Evolutionary conservation across 2,888 invertebrate species (phyloP), one percentile per base, ranked within the genome.

Genomic region (Tenthredo mesomela): DNA sequence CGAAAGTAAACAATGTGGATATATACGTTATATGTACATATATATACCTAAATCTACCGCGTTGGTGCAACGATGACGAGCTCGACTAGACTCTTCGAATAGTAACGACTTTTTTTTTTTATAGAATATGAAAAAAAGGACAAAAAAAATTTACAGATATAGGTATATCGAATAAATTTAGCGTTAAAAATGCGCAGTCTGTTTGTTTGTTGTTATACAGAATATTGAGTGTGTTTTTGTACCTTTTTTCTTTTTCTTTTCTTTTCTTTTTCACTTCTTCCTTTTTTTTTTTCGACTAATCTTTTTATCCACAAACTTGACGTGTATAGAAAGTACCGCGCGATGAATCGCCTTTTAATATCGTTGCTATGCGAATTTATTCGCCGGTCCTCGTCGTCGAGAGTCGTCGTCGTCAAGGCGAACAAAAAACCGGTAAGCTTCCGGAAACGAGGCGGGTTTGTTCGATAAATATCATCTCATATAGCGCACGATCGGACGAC

Each of bases 391-490:
- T n/a, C 1, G 29, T 33, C 33, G 15, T n/a, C n/a, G n/a, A n/a
- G n/a, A 15, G 9, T 54, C 7, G n/a, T 15, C 2, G 29, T n/a
- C n/a, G n/a, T n/a, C n/a, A n/a, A n/a, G 7, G 47, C 21, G 18
- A 21, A 54, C 37, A 77, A 58, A 80, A 80, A 82, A 82, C 82
- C 47, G 82, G 65, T 70, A 82, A 82, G 82, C 82, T 82, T 82
- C 82, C 82, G 82, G 82, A 82, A 82, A 67, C 65, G 47, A 82
- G 25, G 43, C 40, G 40, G 18, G 54, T 18, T 47, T 47, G 29
- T 43, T 75, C n/a, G 40, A 47, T 75, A 75, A 75, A 43, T 70
- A 70, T 70, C 18, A 40, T 37, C 33, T 61, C 61, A 61, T 61
- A 21, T n/a, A n/a, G n/a, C n/a, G 25, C 25, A 61, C 61, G 25